Conservation (phyloP, 2,113 vertebrate genomes). For the Columbina picui region DNA sequence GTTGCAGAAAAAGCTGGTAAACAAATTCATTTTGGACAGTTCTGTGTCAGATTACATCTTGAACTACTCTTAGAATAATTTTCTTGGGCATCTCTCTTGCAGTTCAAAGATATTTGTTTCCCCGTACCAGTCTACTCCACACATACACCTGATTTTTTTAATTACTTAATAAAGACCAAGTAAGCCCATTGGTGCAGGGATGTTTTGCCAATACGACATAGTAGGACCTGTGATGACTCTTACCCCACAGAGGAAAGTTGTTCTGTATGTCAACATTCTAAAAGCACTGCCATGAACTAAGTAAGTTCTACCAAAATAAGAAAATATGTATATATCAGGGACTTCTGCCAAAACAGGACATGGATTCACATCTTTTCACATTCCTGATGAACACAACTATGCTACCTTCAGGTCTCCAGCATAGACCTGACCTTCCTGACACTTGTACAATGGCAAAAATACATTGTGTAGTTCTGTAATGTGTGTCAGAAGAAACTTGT, state of each 20-base stretch:
- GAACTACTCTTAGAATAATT: neutral
- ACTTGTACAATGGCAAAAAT: neutral
- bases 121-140: neutral
- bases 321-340: rapidly evolving
- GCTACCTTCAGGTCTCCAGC: neutral
- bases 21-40: neutral
- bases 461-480: rapidly evolving
- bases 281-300: neutral
- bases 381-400: neutral
- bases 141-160: neutral
- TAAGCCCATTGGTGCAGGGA: neutral
- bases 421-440: neutral
- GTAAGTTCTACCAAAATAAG: neutral
- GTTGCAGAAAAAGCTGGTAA: neutral
- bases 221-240: neutral
- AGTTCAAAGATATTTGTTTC: neutral
- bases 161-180: neutral
- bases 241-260: neutral
- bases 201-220: neutral
- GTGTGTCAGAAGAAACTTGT: neutral
- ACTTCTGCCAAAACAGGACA: neutral
- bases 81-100: neutral
- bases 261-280: neutral
- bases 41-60: neutral
- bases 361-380: neutral